Evolutionary conservation across 2,888 invertebrate species (phyloP).

Genomic region (Gari tellinella): DNA sequence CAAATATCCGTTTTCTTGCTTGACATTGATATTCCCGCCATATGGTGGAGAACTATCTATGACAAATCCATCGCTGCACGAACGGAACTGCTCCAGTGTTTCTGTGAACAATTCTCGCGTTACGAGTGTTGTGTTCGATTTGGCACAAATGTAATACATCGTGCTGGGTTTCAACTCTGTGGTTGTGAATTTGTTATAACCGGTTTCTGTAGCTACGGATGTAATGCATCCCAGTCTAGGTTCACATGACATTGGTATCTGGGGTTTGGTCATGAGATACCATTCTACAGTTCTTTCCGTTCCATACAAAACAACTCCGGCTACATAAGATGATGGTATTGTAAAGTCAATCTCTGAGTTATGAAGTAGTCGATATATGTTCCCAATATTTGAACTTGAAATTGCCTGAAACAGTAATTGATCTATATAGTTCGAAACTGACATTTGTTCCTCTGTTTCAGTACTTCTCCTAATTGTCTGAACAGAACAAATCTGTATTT

Average conservation of each 20-base stretch:
- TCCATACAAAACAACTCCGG: slow-evolving; percentile 20
- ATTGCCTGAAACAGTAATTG: too few species aligned
- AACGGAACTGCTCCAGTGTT: slow-evolving; percentile 13
- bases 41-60: slow-evolving; percentile 30
- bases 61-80: slow-evolving; percentile 47
- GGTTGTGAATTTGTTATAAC: slow-evolving; percentile 14
- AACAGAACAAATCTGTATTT: too few species aligned
- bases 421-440: too few species aligned
- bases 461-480: too few species aligned
- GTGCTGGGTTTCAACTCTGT: slow-evolving; percentile 1
- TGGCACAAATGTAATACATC: slow-evolving; percentile 34
- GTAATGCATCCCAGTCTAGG: slow-evolving; percentile 14
- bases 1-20: slow-evolving; percentile 25
- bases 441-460: too few species aligned
- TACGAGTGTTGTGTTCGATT: slow-evolving; percentile 13
- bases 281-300: slow-evolving; percentile 34
- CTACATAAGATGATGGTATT: slow-evolving; percentile 7
- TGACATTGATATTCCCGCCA: slow-evolving; percentile 16
- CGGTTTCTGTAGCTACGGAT: not conserved
- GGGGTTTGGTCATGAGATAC: slow-evolving; percentile 30
- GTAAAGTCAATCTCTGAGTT: slow-evolving; percentile 42
- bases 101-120: slow-evolving; percentile 19
- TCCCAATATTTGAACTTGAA: too few species aligned
- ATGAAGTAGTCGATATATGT: slow-evolving; percentile 8
- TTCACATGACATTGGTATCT: slow-evolving; percentile 18